Evolutionary conservation across 2,888 invertebrate species (phyloP).

Genomic region (Cordilura impudica): DNA sequence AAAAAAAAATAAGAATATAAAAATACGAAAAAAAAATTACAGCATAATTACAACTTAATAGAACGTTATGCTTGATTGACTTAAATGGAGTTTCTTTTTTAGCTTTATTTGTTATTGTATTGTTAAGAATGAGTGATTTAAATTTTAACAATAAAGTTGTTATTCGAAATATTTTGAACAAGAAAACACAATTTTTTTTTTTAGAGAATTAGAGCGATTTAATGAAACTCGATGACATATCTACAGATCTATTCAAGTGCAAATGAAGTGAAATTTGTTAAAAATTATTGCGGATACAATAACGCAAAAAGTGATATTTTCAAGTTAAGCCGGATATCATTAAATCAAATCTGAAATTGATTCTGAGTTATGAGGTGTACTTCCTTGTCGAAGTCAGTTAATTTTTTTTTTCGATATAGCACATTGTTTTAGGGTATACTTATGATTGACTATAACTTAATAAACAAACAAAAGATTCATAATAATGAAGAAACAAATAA

Average conservation of each 20-base stretch:
- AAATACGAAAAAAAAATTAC: conserved; percentile 44
- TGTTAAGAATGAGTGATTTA: not conserved
- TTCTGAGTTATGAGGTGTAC: no score
- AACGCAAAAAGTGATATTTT: no score
- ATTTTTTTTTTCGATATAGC: not conserved
- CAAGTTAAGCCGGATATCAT: no score
- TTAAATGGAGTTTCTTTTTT: conserved; percentile 33
- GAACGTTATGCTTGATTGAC: conserved; percentile 47
- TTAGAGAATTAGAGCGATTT: no score
- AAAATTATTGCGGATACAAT: no score
- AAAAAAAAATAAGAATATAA: conserved; percentile 19
- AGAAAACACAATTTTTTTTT: no score
- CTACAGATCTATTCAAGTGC: no score
- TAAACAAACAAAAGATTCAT: not conserved
- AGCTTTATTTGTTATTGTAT: conserved; percentile 8
- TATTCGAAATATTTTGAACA: not conserved
- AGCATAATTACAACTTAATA: conserved; percentile 60
- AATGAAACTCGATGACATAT: no score
- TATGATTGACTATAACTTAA: conserved; percentile 30
- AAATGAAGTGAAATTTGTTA: no score
- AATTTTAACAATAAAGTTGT: not conserved
- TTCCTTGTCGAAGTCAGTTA: no score
- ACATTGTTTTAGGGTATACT: not conserved
- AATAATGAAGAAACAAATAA: not conserved
- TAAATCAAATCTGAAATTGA: no score